Conservation (phyloP, 2,888 invertebrate genomes). For the Mylabris sibirica region DNA sequence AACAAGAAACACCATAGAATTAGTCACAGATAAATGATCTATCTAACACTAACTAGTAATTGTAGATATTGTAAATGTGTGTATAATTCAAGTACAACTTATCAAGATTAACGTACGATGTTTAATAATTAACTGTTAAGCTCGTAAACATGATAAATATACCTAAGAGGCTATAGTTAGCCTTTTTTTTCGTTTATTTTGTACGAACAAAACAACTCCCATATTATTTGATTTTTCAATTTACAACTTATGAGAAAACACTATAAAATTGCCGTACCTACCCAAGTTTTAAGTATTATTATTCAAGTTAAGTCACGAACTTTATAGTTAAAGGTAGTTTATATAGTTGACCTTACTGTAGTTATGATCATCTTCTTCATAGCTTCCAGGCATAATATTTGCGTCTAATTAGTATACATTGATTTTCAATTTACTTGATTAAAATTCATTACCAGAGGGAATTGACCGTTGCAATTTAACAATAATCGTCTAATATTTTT, state of each 20-base stretch:
- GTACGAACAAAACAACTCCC: no score
- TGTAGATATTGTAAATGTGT: not conserved
- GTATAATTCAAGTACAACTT: not conserved
- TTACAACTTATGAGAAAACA: not conserved
- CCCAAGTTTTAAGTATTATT: constrained; percentile 3
- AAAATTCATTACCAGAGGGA: not conserved
- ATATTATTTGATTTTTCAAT: not conserved
- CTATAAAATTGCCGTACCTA: not conserved
- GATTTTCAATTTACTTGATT: not conserved
- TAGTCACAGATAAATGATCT: not conserved
- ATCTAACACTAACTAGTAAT: not conserved
- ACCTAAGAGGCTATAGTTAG: not conserved
- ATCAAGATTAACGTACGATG: not conserved
- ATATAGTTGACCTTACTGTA: constrained; percentile 1
- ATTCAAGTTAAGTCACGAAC: not conserved
- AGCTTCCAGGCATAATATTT: constrained; percentile 6
- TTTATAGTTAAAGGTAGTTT: not conserved
- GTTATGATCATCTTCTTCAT: not conserved
- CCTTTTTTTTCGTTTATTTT: no score
- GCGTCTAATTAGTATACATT: not conserved
- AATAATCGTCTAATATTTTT: no score
- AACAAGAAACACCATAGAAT: not conserved
- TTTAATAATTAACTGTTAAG: constrained; percentile 4
- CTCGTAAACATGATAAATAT: not conserved
- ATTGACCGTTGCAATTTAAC: not conserved